Base-by-base conservation (phyloP, 2,113 vertebrate species). In the Dipodomys stephensi region DNA sequence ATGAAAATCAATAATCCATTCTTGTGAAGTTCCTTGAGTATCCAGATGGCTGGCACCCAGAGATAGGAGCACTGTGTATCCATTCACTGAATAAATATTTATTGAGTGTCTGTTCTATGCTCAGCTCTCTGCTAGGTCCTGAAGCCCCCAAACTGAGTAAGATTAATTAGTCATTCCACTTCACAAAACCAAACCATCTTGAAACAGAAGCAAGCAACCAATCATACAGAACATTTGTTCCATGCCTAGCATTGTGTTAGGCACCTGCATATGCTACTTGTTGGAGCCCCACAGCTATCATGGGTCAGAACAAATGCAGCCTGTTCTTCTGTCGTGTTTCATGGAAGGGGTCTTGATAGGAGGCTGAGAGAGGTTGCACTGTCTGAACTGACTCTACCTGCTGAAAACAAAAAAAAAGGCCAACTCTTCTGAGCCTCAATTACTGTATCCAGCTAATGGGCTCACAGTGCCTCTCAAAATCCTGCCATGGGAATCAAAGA, bases 71-170 rank as follows among this genome's bases (percentile, higher is more conserved):
- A 60, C 44, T 90, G 72, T 71, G 64, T 62, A 65, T 62, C 32
- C 78, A 74, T 74, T 88, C 90, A 18, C 30, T 92, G 88, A 86
- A 64, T 77, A 96, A 94, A 95, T 95, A 95, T 90, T 91, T 94
- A 94, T 83, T 88, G 87, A 80, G 73, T 94, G 85, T 93, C 85
- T 96, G 77, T 44, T 62, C 76, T 20, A 25, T 32, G 79, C 85
- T 76, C 8, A 12, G 67, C n/a, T 94, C 78, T 90, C 80, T 30
- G 69, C 30, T 82, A 57, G 81, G 65, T 64, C 46, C 82, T 77
- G n/a, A 79, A 86, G 93, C 90, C 76, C 83, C 67, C 68, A 87
- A 64, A 90, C 60, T 64, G 82, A 90, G 44, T 64, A 71, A 92
- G 83, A 88, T 0, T 64, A 44, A 94, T 73, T 44, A 72, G 78